Evolutionary conservation across 2,113 vertebrate genomes (phyloP).

Genomic region (Noturus placidus): DNA sequence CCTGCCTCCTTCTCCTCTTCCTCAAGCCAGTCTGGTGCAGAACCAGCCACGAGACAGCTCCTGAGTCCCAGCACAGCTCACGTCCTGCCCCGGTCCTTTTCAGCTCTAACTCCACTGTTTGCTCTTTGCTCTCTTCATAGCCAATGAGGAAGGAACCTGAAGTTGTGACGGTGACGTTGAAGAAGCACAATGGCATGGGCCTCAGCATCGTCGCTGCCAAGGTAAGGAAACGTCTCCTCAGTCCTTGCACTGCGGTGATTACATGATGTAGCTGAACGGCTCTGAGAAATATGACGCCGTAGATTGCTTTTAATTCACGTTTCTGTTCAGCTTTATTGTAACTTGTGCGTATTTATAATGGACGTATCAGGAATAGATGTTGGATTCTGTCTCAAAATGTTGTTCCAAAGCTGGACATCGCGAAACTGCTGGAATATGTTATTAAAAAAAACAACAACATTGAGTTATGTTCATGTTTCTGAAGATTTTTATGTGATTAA

Average conservation of each 20-base stretch:
- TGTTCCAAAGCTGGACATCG: background rate
- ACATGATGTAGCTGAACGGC: background rate
- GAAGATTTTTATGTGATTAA: background rate
- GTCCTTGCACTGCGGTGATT: background rate
- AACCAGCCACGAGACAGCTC: conserved; percentile 25
- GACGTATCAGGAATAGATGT: background rate
- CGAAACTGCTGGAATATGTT: background rate
- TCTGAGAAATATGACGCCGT: background rate
- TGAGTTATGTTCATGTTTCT: too few species aligned
- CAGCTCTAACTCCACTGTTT: conserved; percentile 25
- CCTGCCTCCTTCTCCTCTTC: conserved; percentile 46
- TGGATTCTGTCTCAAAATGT: background rate
- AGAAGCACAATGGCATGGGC: conserved; percentile 98
- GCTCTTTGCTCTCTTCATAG: conserved; percentile 66
- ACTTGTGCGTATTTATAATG: background rate
- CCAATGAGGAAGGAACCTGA: conserved; percentile 95
- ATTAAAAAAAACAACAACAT: too few species aligned
- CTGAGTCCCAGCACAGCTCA: background rate
- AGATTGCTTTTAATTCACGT: background rate
- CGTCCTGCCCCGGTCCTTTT: background rate
- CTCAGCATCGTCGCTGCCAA: conserved; percentile 98
- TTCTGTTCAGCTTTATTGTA: background rate
- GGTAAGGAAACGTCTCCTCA: conserved; percentile 73
- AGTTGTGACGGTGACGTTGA: conserved; percentile 94
- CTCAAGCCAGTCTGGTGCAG: conserved; percentile 43